phyloP scores from a whole-genome alignment of 2,113 vertebrate genomes.

The Procapra przewalskii region DNA sequence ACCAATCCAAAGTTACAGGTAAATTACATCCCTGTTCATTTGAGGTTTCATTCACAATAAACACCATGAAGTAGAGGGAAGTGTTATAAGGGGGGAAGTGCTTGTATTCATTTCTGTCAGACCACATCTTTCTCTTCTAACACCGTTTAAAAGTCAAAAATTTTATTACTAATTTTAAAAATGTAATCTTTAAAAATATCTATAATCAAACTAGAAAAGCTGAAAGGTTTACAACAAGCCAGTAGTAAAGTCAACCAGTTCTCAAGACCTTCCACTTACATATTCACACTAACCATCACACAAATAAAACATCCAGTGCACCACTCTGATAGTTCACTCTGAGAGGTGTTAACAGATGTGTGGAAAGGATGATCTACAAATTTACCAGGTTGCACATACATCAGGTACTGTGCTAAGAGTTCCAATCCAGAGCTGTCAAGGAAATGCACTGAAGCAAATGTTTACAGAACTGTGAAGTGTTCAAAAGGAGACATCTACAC shows the following conservation, averaged over 20 bases:
- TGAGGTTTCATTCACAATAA: conserved; percentile 3
- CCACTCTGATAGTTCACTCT: not conserved
- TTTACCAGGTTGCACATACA: not conserved
- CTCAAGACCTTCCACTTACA: not conserved
- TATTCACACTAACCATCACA: not conserved
- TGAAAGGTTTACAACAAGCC: not conserved
- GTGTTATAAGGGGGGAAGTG: not conserved
- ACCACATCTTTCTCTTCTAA: not conserved
- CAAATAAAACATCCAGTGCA: not conserved
- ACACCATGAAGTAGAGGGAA: not conserved
- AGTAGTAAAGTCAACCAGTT: not conserved
- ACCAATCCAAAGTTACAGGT: not conserved
- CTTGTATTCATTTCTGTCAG: conserved; percentile 15
- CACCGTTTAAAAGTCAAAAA: not conserved
- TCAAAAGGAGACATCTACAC: not conserved
- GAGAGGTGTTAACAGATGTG: not conserved
- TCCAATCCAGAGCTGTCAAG: not conserved
- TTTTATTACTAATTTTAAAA: conserved; percentile 19
- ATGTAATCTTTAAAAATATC: conserved; percentile 1
- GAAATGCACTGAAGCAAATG: not conserved
- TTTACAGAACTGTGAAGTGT: not conserved
- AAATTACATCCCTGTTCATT: not conserved
- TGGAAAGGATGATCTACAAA: not conserved
- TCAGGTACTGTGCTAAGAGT: not conserved
- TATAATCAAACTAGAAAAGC: not conserved